Evolutionary conservation across 2,888 invertebrate species (phyloP).

Genomic region (Plemyria rubiginata): DNA sequence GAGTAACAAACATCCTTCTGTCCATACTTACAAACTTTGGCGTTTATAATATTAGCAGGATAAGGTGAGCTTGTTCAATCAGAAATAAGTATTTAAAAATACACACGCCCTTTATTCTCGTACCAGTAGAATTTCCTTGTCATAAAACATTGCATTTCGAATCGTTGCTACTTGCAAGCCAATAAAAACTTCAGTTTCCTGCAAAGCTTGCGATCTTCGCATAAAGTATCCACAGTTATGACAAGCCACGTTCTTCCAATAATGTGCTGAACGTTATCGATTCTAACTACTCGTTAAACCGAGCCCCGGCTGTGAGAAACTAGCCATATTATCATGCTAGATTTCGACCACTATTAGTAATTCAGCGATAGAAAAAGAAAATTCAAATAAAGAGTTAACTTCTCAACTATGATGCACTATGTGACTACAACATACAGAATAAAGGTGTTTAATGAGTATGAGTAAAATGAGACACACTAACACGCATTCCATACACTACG

Average conservation of each 20-base stretch:
- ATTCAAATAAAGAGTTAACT: too few relatives aligned
- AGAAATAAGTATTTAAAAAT: too few relatives aligned
- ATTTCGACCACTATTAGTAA: not conserved
- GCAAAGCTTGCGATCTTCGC: conserved; percentile 8
- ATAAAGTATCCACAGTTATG: conserved; percentile 32
- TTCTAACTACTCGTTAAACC: conserved; percentile 27
- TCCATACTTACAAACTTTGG: too few relatives aligned
- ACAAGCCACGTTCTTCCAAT: conserved; percentile 36
- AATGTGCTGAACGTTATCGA: conserved; percentile 37
- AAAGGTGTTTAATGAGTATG: too few relatives aligned
- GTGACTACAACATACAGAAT: too few relatives aligned
- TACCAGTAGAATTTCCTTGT: not conserved
- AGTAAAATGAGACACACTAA: too few relatives aligned
- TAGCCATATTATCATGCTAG: not conserved
- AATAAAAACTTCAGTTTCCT: conserved; percentile 15
- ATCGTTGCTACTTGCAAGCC: not conserved
- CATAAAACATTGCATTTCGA: not conserved
- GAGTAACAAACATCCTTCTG: too few relatives aligned
- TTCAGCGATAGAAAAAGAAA: not conserved
- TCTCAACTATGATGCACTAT: too few relatives aligned
- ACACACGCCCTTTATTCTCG: not conserved
- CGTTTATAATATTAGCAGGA: too few relatives aligned
- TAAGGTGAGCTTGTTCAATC: too few relatives aligned
- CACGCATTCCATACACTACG: too few relatives aligned
- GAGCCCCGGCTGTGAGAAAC: not conserved